Percentiles rank a stretch among this genome's conserved stretches.
Evolutionary conservation across 2,113 vertebrate species (phyloP).

Genomic region (Sinocyclocheilus maitianheensis): DNA sequence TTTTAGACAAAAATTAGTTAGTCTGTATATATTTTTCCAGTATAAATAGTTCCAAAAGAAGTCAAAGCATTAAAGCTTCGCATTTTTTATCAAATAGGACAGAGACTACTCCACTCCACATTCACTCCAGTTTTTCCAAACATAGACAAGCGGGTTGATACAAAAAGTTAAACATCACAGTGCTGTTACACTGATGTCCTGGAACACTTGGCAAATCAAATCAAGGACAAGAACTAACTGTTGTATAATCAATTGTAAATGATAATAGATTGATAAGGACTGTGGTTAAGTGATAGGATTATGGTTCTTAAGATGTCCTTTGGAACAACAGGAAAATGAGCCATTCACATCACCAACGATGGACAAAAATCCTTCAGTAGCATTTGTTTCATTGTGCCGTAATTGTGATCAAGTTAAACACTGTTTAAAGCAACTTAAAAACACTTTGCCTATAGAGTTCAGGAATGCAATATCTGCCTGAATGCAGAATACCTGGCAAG

Average conservation of each 20-base stretch:
- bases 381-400: slow-evolving; percentile 15
- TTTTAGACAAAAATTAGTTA: neutral
- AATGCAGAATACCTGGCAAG: neutral
- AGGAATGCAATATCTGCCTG: neutral
- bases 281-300: neutral
- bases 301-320: neutral
- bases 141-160: too few relatives aligned
- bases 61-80: too few relatives aligned
- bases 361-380: slow-evolving; percentile 15
- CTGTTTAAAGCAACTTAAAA: slow-evolving; percentile 19
- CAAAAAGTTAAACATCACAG: neutral
- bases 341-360: neutral
- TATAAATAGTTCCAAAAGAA: neutral
- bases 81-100: neutral
- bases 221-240: neutral
- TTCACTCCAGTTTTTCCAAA: neutral
- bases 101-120: neutral
- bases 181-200: neutral
- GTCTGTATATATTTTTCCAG: neutral
- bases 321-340: slow-evolving; percentile 18
- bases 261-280: neutral
- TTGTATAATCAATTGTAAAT: neutral
- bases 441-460: slow-evolving; percentile 7
- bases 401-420: neutral
- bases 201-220: neutral